Percentiles rank a stretch among this genome's conserved stretches.
Evolutionary conservation across 2,797 vertebrate genomes (phyloP).

Genomic region (Iguana delicatissima): DNA sequence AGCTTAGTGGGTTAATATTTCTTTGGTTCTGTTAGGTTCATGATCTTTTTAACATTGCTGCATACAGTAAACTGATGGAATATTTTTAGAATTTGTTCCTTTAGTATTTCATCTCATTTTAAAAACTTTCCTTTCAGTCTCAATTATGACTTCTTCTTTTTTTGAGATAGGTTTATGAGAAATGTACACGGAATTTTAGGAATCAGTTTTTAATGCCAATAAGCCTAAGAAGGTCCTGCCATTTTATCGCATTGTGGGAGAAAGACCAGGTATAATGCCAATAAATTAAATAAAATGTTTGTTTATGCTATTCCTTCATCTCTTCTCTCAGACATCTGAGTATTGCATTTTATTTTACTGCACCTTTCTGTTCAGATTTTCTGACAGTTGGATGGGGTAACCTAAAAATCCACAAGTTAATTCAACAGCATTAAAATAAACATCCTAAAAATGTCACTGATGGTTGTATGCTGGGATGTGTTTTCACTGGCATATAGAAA

Average conservation of each 20-base stretch:
- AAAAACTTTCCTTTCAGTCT: not conserved
- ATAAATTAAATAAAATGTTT: not conserved
- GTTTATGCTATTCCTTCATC: not conserved
- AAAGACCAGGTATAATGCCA: not conserved
- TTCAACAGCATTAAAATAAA: slow-evolving; percentile 28
- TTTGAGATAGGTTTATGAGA: not conserved
- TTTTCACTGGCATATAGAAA: not conserved
- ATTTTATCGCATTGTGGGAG: not conserved
- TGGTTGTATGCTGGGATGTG: slow-evolving; percentile 13
- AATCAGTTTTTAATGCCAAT: not conserved
- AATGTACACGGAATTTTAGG: not conserved
- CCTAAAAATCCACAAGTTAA: not conserved
- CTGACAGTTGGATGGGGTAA: not conserved
- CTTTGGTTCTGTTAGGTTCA: not conserved
- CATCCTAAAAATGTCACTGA: slow-evolving; percentile 25
- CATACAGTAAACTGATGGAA: not conserved
- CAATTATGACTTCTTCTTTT: not conserved
- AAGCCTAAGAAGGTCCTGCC: not conserved
- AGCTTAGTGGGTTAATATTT: not conserved
- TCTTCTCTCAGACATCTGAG: not conserved
- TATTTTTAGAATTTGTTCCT: not conserved
- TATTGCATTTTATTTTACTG: not conserved
- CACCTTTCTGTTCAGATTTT: not conserved
- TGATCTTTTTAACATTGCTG: not conserved
- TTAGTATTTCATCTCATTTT: not conserved